Percentiles rank a stretch among this genome's conserved stretches.
Evolutionary conservation across 2,797 vertebrate species (phyloP).

Genomic region (Tenualosa thibaudeaui): DNA sequence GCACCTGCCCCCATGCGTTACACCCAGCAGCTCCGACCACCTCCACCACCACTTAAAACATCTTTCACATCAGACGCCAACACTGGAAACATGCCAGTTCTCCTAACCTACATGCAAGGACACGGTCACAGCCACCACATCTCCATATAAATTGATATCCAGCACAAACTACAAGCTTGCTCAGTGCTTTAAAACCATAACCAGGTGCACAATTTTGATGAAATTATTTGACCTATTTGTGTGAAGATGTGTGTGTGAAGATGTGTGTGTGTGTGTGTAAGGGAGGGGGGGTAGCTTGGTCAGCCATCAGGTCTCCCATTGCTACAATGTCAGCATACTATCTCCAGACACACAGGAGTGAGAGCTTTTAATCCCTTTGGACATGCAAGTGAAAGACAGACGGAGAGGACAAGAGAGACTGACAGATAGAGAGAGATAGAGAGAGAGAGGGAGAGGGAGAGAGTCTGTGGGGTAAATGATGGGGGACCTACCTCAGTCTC

Average conservation of each 20-base stretch:
- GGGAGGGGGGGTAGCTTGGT: neutral
- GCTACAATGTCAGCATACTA: neutral
- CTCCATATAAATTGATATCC: neutral
- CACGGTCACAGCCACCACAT: neutral
- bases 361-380: neutral
- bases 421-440: neutral
- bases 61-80: neutral
- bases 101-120: conserved; percentile 7
- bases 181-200: neutral
- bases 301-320: neutral
- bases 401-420: neutral
- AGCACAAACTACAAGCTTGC: neutral
- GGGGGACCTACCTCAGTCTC: neutral
- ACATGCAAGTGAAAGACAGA: neutral
- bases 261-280: no score
- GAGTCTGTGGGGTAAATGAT: no score
- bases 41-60: neutral
- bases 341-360: neutral
- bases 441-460: neutral
- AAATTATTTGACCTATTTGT: neutral
- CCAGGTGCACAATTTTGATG: neutral
- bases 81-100: neutral
- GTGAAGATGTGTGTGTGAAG: neutral
- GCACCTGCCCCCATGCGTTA: neutral
- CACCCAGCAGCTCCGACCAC: neutral